Evolutionary conservation across 2,797 vertebrate genomes (phyloP), one percentile per base, ranked within the genome.

Genomic region (Anolis apletophallus): DNA sequence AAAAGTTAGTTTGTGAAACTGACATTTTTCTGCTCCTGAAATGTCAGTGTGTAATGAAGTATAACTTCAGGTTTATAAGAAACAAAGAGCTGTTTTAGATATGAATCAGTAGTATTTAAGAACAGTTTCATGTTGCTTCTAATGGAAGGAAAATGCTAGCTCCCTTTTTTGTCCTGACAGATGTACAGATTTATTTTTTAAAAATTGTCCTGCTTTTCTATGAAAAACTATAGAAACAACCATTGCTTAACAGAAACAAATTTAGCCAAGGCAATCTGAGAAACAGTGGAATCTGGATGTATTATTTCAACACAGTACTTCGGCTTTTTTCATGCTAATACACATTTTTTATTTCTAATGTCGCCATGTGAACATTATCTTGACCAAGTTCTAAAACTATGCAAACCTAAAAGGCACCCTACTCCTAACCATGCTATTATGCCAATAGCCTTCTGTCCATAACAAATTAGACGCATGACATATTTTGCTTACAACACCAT

Each of bases 81-180:
- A 54, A 84, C 71, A 72, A 72, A 82, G 52, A 76, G 12, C 16
- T 86, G 50, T 78, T 94, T 93, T 84, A 84, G 12, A 93, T 71
- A 86, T 80, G 0, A 89, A 89, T 87, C 1, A 57, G 0, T 0
- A 14, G n/a, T 72, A n/a, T 83, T 90, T 75, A 88, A 83, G 34
- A 67, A 88, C 36, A 13, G 79, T 90, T 80, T 84, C 61, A 0
- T 12, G 69, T 71, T 61, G 83, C 2, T 81, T 36, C 29, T 64
- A 89, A 29, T 32, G 12, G 32, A 87, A 0, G 9, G 73, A 26
- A 1, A 83, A 34, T 83, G 26, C 67, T 0, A 0, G 5, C 4
- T 21, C 12, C 17, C 50, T 86, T 89, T 78, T 78, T 76, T 80
- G 64, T 75, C 36, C 11, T 90, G 61, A 16, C 23, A 89, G 87